Evolutionary conservation across 2,797 vertebrate genomes (phyloP).

Genomic region (Anguilla obscura): DNA sequence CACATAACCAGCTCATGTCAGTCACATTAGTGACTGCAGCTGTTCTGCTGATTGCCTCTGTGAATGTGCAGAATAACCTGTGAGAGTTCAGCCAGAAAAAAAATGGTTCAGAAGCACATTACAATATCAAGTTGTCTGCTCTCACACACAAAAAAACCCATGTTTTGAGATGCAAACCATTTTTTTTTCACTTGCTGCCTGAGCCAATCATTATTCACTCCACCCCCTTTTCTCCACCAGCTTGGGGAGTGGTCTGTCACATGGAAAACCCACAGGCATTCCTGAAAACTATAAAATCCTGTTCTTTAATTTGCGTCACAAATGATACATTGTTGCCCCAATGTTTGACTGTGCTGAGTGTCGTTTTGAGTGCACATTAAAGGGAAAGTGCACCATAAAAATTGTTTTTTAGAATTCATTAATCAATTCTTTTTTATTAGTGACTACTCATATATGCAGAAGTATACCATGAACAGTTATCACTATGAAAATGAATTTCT

Average conservation of each 20-base stretch:
- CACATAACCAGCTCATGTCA: not conserved
- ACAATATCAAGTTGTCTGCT: not conserved
- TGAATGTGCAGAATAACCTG: not conserved
- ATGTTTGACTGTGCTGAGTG: not conserved
- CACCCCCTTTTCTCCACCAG: not conserved
- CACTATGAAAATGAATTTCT: no score
- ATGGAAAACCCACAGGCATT: not conserved
- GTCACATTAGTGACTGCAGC: not conserved
- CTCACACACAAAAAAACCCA: not conserved
- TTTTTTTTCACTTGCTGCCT: not conserved
- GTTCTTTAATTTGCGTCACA: not conserved
- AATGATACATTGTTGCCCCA: not conserved
- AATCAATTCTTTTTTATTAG: no score
- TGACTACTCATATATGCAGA: no score
- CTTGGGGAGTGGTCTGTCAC: not conserved
- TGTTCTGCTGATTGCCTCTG: not conserved
- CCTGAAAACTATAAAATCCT: not conserved
- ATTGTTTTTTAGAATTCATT: no score
- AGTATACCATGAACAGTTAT: no score
- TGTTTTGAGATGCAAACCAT: not conserved
- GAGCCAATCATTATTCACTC: not conserved
- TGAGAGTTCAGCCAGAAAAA: not conserved
- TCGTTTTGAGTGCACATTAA: not conserved
- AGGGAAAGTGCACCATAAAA: not conserved
- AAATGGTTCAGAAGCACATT: not conserved